Evolutionary conservation across 2,888 invertebrate genomes (phyloP).

Genomic region (Caenorhabditis plicata): DNA sequence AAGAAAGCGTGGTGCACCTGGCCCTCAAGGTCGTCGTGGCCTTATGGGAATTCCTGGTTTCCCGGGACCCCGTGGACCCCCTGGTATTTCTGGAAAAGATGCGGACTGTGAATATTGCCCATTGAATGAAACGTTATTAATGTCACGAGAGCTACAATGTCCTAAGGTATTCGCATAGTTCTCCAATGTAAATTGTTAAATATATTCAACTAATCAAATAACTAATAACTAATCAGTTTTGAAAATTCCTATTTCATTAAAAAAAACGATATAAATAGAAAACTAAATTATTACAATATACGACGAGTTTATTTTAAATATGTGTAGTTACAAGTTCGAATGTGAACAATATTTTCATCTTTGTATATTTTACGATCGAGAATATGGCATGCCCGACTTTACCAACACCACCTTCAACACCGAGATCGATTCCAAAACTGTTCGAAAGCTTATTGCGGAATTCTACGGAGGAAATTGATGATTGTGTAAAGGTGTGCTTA

Average conservation of each 20-base stretch:
- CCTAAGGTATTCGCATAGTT: too few relatives aligned
- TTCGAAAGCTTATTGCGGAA: slow-evolving; percentile 51
- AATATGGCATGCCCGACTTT: slow-evolving; percentile 43
- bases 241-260: too few relatives aligned
- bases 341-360: too few relatives aligned
- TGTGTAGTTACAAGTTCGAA: too few relatives aligned
- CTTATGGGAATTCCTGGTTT: slow-evolving; percentile 50
- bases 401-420: slow-evolving; percentile 29
- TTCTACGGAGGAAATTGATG: too few relatives aligned
- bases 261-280: too few relatives aligned
- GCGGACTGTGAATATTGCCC: slow-evolving; percentile 59
- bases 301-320: too few relatives aligned
- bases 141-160: slow-evolving; percentile 38
- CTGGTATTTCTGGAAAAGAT: slow-evolving; percentile 54
- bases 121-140: slow-evolving; percentile 44
- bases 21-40: slow-evolving; percentile 44
- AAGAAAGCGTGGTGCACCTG: slow-evolving; percentile 41
- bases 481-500: slow-evolving; percentile 49
- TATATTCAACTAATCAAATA: too few relatives aligned
- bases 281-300: too few relatives aligned
- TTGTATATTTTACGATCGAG: slow-evolving; percentile 35
- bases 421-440: slow-evolving; percentile 49
- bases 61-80: slow-evolving; percentile 52
- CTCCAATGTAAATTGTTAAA: too few relatives aligned
- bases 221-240: too few relatives aligned